Percentiles rank a stretch among this genome's conserved stretches.
These are phyloP conservation scores for Thera obeliscata DNA, from an alignment of 2,888 invertebrate genomes.

Conservation along the genomic window DNA sequence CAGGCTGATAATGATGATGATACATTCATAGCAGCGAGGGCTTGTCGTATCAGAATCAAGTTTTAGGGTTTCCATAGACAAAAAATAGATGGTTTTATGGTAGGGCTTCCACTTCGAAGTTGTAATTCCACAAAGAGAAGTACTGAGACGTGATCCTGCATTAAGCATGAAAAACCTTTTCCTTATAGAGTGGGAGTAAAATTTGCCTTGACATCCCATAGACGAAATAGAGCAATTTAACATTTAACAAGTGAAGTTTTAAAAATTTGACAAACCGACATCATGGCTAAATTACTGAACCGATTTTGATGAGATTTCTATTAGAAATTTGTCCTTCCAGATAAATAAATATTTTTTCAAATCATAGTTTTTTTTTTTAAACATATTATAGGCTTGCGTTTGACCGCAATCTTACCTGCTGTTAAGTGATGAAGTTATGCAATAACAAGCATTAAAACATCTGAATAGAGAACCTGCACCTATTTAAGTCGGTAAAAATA, in stretches of 20 bases:
- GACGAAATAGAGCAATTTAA: constrained; percentile 40
- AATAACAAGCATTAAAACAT: no score
- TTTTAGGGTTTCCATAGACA: not conserved
- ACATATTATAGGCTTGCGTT: no score
- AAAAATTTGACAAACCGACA: no score
- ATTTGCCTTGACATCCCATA: constrained; percentile 37
- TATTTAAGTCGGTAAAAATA: constrained; percentile 3
- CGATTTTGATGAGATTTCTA: no score
- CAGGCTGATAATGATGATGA: no score
- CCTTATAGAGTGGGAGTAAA: constrained; percentile 35
- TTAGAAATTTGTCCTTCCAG: no score
- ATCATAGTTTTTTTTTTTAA: no score
- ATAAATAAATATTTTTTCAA: no score
- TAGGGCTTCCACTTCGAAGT: constrained; percentile 28
- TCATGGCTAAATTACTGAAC: no score
- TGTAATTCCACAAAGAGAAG: constrained; percentile 38
- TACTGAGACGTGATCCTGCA: constrained; percentile 41
- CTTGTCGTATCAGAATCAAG: not conserved
- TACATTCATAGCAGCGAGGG: not conserved
- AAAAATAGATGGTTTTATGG: constrained; percentile 25
- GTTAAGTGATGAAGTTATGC: no score
- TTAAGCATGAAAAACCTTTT: constrained; percentile 44
- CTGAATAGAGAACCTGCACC: no score
- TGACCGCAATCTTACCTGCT: no score
- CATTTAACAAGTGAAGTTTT: constrained; percentile 1